Evolutionary conservation across 2,888 invertebrate species (phyloP), one percentile per base, ranked within the genome.

Genomic region (Eilema sororculum): DNA sequence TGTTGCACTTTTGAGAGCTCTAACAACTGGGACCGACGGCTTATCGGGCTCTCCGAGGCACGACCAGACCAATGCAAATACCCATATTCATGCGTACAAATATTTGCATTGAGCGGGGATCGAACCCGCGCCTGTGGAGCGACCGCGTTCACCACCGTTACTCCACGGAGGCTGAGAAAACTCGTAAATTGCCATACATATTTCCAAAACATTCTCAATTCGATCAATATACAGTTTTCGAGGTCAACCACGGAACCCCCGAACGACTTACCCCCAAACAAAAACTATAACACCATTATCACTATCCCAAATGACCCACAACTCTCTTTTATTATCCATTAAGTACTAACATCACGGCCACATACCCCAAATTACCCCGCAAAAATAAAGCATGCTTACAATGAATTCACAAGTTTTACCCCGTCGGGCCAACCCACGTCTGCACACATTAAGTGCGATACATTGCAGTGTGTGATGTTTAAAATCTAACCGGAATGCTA

Each of bases 401-500:
- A 64, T 64, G 59, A 64, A 64, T 69, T 59, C 30, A 5, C 61
- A 58, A 68, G 24, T 59, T 69, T 64, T 52, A 22, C 57, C 46
- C 59, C 46, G 33, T n/a, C 68, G 33, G 61, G 33, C 58, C 64
- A 33, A 59, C 64, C 63, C 41, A 69, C 46, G 65, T 61, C 56
- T 20, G 33, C 33, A 22, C 22, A 56, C 57, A 70, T 66, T 62
- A 70, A 62, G 41, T 56, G 24, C 28, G 41, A 57, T 28, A 62
- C 25, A 62, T 63, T 67, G 46, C 65, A 67, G 76, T 74, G 69
- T 84, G 78, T 79, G 84, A 80, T 79, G 80, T 81, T 80, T 84
- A 84, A 84, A 84, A 84, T 76, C 80, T 80, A 80, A 84, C 83
- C 77, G 77, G 77, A 81, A 81, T 80, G 78, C 80, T 85, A 86